Percentiles rank a stretch among this genome's conserved stretches.
Evolutionary conservation across 2,113 vertebrate species (phyloP).

Genomic region (Eulemur macaco): DNA sequence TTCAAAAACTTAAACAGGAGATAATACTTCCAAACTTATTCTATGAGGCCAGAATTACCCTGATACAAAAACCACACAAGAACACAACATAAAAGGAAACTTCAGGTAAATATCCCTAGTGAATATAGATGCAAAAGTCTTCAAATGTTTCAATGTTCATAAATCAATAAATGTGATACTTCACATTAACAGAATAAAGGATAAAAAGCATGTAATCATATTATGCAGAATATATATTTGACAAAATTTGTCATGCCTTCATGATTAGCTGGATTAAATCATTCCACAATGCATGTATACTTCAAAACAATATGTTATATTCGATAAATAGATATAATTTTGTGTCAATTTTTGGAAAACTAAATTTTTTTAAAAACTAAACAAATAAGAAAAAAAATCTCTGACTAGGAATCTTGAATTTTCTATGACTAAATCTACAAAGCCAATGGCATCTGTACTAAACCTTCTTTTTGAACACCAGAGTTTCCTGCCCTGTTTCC

Average conservation of each 20-base stretch:
- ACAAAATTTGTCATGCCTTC: neutral
- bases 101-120: neutral
- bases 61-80: too few relatives aligned
- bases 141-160: neutral
- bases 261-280: neutral
- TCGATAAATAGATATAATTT: neutral
- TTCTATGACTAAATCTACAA: neutral
- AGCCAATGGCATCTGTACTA: neutral
- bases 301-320: neutral
- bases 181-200: neutral
- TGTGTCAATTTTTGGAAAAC: neutral
- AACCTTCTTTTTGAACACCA: neutral
- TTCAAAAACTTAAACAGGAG: neutral
- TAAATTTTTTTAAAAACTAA: neutral
- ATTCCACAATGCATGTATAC: neutral
- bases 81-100: too few relatives aligned
- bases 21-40: neutral
- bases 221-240: neutral
- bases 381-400: neutral
- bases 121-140: neutral
- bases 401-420: neutral
- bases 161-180: neutral
- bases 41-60: neutral
- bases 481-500: neutral
- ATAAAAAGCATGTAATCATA: neutral